phyloP scores from a whole-genome alignment of 2,888 invertebrate genomes.

The Drepana falcataria region DNA sequence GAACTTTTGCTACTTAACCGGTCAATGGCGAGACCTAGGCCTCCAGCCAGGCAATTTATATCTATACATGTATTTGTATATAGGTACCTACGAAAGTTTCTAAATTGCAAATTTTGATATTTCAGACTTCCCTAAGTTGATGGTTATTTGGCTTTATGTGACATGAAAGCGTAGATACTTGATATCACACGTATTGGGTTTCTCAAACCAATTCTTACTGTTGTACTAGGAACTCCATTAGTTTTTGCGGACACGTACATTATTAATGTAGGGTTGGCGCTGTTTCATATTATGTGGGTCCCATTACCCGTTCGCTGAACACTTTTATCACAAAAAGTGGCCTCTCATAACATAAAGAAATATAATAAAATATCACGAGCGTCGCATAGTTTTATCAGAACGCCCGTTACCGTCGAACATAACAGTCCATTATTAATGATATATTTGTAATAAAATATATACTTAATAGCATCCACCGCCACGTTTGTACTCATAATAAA shows the following conservation, averaged over 20 bases:
- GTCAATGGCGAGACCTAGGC: too few species aligned
- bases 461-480: background rate
- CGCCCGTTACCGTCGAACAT: background rate
- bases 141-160: too few species aligned
- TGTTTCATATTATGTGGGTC: background rate
- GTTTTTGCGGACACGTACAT: background rate
- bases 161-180: too few species aligned
- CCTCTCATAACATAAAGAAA: slow-evolving; percentile 3
- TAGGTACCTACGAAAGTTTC: too few species aligned
- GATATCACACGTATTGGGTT: too few species aligned
- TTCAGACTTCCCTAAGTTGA: too few species aligned
- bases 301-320: slow-evolving; percentile 1
- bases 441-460: slow-evolving; percentile 3
- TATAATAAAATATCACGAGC: slow-evolving; percentile 3
- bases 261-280: background rate
- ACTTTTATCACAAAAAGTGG: slow-evolving; percentile 3
- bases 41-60: too few species aligned
- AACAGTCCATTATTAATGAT: slow-evolving; percentile 5
- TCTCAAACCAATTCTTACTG: too few species aligned
- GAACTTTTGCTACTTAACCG: too few species aligned
- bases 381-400: slow-evolving; percentile 4
- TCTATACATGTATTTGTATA: too few species aligned
- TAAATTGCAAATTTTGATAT: too few species aligned
- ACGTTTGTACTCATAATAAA: background rate
- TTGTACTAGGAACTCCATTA: background rate